Conservation (phyloP, 2,797 vertebrate genomes). For the Nyctalus aviator region DNA sequence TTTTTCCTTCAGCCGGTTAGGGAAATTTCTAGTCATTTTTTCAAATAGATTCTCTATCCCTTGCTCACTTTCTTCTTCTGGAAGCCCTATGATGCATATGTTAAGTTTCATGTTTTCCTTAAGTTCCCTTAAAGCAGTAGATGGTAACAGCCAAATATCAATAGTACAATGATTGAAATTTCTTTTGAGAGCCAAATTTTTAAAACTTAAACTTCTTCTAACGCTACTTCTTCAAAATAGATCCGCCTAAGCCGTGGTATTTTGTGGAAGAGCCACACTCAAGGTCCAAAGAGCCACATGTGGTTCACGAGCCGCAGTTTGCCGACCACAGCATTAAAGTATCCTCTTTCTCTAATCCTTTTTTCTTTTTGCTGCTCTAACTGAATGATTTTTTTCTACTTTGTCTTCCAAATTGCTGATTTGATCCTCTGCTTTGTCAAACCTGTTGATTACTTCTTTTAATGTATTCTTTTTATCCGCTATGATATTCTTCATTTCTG, state of each 20-base stretch:
- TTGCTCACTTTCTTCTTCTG: not conserved
- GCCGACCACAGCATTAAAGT: too few species aligned
- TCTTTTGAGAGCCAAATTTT: too few species aligned
- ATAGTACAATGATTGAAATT: too few species aligned
- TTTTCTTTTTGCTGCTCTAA: not conserved
- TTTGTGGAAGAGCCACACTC: too few species aligned
- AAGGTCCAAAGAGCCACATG: too few species aligned
- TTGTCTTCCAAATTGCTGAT: not conserved
- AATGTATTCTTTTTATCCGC: not conserved
- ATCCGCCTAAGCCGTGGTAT: too few species aligned
- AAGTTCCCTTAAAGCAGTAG: not conserved
- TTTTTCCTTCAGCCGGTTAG: not conserved
- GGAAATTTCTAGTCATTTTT: not conserved
- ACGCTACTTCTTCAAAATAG: too few species aligned
- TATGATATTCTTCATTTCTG: not conserved
- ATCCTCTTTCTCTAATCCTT: not conserved
- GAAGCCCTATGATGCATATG: not conserved
- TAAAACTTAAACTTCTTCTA: too few species aligned
- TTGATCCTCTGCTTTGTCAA: not conserved
- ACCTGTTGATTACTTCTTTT: not conserved
- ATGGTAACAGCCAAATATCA: too few species aligned
- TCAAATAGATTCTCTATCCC: not conserved
- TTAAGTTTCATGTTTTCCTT: not conserved
- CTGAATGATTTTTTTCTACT: not conserved
- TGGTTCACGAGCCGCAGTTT: too few species aligned